A percentile compares a stretch with the other conserved stretches of the same genome.
phyloP scores from a whole-genome alignment of 2,797 vertebrate genomes.

The Carapus acus region DNA sequence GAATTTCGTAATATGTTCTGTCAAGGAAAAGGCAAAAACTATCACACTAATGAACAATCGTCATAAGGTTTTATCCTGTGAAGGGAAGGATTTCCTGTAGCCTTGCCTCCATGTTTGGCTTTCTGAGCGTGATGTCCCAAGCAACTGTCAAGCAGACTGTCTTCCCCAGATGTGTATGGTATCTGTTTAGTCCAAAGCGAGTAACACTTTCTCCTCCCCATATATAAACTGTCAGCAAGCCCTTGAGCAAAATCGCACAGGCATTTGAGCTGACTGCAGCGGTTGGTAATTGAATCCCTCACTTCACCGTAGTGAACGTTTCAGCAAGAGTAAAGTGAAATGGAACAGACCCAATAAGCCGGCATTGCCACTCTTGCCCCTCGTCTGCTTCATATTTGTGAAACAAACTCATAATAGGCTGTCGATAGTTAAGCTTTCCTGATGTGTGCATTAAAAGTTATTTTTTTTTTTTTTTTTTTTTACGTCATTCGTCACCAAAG shows the following conservation, averaged over 20 bases:
- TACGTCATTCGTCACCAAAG: no score
- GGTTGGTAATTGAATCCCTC: not conserved
- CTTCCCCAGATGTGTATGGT: conserved; percentile 3
- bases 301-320: no score
- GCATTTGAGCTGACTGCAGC: not conserved
- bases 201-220: conserved; percentile 3
- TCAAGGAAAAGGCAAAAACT: no score
- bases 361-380: not conserved
- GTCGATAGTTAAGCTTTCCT: not conserved
- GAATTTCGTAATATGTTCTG: no score
- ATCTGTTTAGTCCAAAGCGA: conserved; percentile 17
- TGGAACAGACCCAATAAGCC: no score
- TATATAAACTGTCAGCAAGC: not conserved
- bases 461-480: no score
- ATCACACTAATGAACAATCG: no score
- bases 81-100: no score
- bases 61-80: no score
- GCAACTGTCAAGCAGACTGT: conserved; percentile 7
- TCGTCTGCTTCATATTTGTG: not conserved
- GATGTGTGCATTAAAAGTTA: conserved; percentile 7
- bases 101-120: no score
- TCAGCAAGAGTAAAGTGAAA: no score
- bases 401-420: not conserved
- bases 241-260: conserved; percentile 5
- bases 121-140: conserved; percentile 8